phyloP scores from a whole-genome alignment of 2,113 vertebrate species.

The Pterocles gutturalis region DNA sequence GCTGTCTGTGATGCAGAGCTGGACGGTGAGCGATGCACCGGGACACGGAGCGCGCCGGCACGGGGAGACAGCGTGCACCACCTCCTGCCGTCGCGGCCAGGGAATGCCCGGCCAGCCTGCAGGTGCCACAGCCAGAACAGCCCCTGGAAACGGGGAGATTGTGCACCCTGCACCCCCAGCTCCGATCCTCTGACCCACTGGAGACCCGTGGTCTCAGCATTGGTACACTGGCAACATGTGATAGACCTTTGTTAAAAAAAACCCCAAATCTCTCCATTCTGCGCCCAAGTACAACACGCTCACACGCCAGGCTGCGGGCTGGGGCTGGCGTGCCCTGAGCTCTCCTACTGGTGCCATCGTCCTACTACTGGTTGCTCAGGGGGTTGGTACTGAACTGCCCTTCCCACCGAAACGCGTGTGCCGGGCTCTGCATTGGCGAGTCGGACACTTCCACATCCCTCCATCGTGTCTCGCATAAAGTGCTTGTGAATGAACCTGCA shows the following conservation, averaged over 20 bases:
- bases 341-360: neutral
- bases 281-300: neutral
- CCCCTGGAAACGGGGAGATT: neutral
- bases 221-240: rapidly evolving
- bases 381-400: neutral
- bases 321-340: neutral
- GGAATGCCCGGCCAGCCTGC: neutral
- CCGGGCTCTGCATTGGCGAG: neutral
- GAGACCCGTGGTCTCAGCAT: neutral
- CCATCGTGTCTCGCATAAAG: rapidly evolving
- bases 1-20: conserved; percentile 11
- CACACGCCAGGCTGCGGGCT: rapidly evolving
- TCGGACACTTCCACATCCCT: neutral
- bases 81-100: neutral
- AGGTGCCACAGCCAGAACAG: neutral
- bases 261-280: no score
- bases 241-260: neutral
- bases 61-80: neutral
- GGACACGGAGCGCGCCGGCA: conserved; percentile 9
- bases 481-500: neutral
- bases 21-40: neutral
- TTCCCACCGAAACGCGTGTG: neutral
- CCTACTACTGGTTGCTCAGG: neutral
- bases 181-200: neutral
- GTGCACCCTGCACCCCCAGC: neutral